These are phyloP conservation scores for Pterostichus madidus DNA, from an alignment of 2,888 invertebrate genomes.

Conservation along the genomic window DNA sequence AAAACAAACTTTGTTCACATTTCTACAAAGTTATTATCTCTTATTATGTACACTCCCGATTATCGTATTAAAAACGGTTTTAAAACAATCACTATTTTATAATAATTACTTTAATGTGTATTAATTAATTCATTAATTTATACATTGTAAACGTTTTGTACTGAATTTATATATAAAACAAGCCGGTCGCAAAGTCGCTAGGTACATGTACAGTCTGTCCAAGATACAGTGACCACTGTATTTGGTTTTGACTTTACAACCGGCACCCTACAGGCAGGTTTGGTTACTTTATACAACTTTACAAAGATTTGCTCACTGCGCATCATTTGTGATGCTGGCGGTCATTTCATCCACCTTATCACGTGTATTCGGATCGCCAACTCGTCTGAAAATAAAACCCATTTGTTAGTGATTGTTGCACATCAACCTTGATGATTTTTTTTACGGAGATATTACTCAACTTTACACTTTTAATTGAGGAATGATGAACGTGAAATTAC, in stretches of 20 bases:
- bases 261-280: conserved; percentile 64
- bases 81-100: conserved; percentile 63
- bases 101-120: conserved; percentile 62
- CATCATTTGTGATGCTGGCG: neutral
- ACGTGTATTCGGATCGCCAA: conserved; percentile 96
- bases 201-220: conserved; percentile 51
- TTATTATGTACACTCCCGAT: conserved; percentile 65
- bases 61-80: conserved; percentile 66
- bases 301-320: conserved; percentile 40
- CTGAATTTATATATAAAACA: conserved; percentile 67
- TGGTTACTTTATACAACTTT: conserved; percentile 63
- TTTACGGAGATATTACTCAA: conserved; percentile 42
- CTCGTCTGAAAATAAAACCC: conserved; percentile 85
- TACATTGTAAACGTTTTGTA: conserved; percentile 66
- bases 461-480: conserved; percentile 52
- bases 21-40: conserved; percentile 55
- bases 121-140: conserved; percentile 63
- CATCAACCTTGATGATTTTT: conserved; percentile 38
- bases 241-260: conserved; percentile 33
- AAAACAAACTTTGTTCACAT: conserved; percentile 65
- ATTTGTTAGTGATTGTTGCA: conserved; percentile 44
- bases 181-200: conserved; percentile 55
- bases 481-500: conserved; percentile 36
- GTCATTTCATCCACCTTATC: conserved; percentile 81
- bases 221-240: conserved; percentile 11